Percentiles rank a stretch among this genome's conserved stretches.
Evolutionary conservation across 2,797 vertebrate species (phyloP).

Genomic region (Heteromormyrus szaboi): DNA sequence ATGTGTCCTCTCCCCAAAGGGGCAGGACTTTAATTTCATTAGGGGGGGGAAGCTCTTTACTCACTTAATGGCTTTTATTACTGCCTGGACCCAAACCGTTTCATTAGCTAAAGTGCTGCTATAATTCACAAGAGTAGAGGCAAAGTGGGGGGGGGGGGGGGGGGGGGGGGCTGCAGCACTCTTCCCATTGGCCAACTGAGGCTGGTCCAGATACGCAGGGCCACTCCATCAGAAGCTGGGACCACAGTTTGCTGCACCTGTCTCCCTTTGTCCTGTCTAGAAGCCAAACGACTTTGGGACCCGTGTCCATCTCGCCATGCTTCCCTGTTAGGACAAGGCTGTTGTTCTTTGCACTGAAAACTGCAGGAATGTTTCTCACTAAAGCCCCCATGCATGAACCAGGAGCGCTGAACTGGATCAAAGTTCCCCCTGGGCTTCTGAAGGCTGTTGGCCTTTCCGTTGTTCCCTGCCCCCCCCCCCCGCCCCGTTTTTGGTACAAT

Average conservation of each 20-base stretch:
- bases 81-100: conserved; percentile 76
- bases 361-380: background rate
- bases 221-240: background rate
- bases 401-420: background rate
- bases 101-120: conserved; percentile 84
- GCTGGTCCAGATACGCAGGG: background rate
- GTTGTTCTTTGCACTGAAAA: background rate
- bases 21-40: conserved; percentile 79
- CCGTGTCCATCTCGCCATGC: background rate
- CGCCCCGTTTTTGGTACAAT: background rate
- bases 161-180: conserved; percentile 6
- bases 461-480: background rate
- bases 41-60: conserved; percentile 80
- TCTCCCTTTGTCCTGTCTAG: background rate
- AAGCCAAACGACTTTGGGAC: background rate
- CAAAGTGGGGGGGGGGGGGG: conserved; percentile 28
- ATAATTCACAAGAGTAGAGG: conserved; percentile 71
- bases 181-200: background rate
- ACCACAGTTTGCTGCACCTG: background rate
- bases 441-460: background rate
- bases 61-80: conserved; percentile 84
- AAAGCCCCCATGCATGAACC: background rate
- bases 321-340: background rate
- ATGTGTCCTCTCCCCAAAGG: conserved; percentile 62
- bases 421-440: background rate